Conservation (phyloP, 1,140 invertebrate genomes). For the Orchesella cincta region DNA sequence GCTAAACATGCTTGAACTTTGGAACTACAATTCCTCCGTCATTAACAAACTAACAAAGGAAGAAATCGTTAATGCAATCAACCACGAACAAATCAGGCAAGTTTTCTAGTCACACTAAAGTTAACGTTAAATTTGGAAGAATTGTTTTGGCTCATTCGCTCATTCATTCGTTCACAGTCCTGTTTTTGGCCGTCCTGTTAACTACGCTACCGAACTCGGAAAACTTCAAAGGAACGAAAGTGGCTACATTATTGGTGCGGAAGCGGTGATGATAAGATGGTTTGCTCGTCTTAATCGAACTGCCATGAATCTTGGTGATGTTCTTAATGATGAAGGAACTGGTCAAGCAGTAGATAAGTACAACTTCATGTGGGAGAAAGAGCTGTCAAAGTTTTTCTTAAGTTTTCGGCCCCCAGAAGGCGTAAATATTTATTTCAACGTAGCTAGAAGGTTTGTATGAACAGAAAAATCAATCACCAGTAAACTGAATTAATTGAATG, state of each 20-base stretch:
- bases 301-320: conserved; percentile 64
- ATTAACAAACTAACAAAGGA: conserved; percentile 63
- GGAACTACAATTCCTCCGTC: conserved; percentile 63
- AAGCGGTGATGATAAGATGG: conserved; percentile 65
- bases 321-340: conserved; percentile 70
- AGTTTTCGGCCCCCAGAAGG: conserved; percentile 54
- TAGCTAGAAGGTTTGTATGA: conserved; percentile 63
- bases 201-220: conserved; percentile 66
- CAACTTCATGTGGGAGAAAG: conserved; percentile 65
- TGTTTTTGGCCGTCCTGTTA: conserved; percentile 65
- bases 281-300: conserved; percentile 69
- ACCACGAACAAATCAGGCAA: conserved; percentile 51
- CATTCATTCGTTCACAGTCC: conserved; percentile 62
- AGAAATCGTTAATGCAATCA: conserved; percentile 66
- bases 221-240: conserved; percentile 60
- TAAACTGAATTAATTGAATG: neutral
- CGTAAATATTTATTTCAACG: conserved; percentile 63
- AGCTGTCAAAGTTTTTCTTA: conserved; percentile 62
- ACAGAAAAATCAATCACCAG: neutral
- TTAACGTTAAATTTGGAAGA: neutral
- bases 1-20: conserved; percentile 70
- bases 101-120: neutral
- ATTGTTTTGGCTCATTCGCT: neutral
- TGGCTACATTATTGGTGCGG: conserved; percentile 67
- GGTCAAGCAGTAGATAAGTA: conserved; percentile 59